Evolutionary conservation across 2,113 vertebrate genomes (phyloP), one percentile per base, ranked within the genome.

Genomic region (Scophthalmus maximus): DNA sequence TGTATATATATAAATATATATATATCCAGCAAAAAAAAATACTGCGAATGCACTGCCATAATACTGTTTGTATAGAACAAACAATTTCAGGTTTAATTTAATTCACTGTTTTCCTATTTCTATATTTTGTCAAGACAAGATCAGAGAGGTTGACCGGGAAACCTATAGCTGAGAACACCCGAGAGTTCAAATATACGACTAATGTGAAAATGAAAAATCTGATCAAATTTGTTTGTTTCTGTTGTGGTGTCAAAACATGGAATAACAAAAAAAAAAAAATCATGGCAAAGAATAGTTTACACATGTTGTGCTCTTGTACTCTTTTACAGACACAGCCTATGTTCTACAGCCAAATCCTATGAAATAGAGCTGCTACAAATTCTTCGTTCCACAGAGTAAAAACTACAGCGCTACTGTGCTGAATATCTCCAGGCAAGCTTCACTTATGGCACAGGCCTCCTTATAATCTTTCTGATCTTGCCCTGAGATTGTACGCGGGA

Each of bases 381-480:
- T 76, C 49, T 56, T 68, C 50, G 47, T 68, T 62, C 60, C 57
- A 52, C 55, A 60, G 44, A 59, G 62, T 74, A 25, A 76, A 62
- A 66, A 79, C 65, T 50, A 63, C 36, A 76, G 70, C 47, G 36
- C 20, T 61, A 53, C 81, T 81, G 73, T 84, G 83, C 81, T 73
- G 85, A 87, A 89, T 83, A 86, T 73, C 73, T 88, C 82, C 75
- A 84, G 87, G 76, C 67, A 84, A 84, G 59, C 83, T 77, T 67
- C 47, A 64, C 74, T 90, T 85, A 95, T n/a, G 89, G 84, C 90
- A 78, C 60, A 84, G 90, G 87, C 94, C 93, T 94, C 91, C 92
- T 92, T 84, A 90, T 92, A 91, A 97, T 96, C 95, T 95, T 96
- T 94, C 94, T 95, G 93, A 96, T 94, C 95, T 95, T 96, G 93